These are phyloP conservation scores for Drosophila kuntzei DNA, from an alignment of 2,888 invertebrate species.

Conservation along the genomic window DNA sequence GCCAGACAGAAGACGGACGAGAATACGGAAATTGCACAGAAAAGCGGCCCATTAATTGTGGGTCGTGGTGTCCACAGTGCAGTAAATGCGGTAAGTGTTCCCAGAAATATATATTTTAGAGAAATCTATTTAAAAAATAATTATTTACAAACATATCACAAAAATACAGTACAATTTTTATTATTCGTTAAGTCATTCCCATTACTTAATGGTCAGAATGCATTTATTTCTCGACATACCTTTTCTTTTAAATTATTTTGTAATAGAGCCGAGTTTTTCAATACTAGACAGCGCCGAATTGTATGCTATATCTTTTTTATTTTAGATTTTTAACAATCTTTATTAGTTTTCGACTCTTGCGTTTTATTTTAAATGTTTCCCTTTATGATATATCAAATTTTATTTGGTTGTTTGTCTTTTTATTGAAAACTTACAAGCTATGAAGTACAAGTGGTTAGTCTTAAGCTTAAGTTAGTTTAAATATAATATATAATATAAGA, in stretches of 20 bases:
- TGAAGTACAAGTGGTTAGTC: conserved; percentile 78
- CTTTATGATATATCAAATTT: neutral
- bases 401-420: conserved; percentile 23
- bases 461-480: conserved; percentile 53
- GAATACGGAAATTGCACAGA: conserved; percentile 25
- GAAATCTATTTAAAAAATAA: neutral
- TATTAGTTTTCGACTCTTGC: neutral
- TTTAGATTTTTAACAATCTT: too few species aligned
- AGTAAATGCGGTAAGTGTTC: conserved; percentile 85
- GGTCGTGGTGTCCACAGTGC: conserved; percentile 85
- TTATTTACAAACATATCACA: neutral
- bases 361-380: neutral
- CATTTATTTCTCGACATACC: neutral
- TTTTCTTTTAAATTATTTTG: neutral
- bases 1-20: conserved; percentile 70
- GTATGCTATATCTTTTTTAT: conserved; percentile 9
- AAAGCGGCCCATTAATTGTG: conserved; percentile 82
- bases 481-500: conserved; percentile 30
- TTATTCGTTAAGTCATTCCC: neutral
- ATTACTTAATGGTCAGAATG: neutral
- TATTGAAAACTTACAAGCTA: conserved; percentile 71
- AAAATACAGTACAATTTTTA: neutral
- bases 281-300: neutral
- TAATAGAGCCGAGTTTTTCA: neutral
- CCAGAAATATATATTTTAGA: too few species aligned